Percentiles rank a stretch among this genome's conserved stretches.
phyloP scores from a whole-genome alignment of 1,140 invertebrate genomes.

The Aphidius ervi region DNA sequence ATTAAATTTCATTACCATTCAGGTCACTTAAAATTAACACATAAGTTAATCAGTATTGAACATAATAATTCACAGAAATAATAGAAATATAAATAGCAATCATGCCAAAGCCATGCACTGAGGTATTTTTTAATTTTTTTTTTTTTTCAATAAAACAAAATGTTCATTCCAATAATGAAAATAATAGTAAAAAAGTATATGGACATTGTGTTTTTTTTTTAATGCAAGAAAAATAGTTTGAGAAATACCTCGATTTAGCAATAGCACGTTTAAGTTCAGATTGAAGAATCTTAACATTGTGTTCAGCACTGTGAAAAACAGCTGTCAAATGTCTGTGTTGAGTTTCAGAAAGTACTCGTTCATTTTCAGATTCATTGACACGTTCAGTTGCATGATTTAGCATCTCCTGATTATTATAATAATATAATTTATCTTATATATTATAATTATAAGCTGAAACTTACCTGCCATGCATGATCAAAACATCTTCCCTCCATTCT shows the following conservation, averaged over 20 bases:
- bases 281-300: slow-evolving; percentile 62
- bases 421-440: slow-evolving; percentile 3
- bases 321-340: slow-evolving; percentile 64
- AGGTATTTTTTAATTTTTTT: not conserved
- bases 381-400: slow-evolving; percentile 92
- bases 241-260: slow-evolving; percentile 60
- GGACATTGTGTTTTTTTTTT: not conserved
- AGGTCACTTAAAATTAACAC: not conserved
- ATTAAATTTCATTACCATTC: slow-evolving; percentile 5
- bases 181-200: not conserved
- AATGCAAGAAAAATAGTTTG: slow-evolving; percentile 20
- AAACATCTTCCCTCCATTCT: slow-evolving; percentile 59
- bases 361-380: slow-evolving; percentile 71
- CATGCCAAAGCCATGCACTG: not conserved
- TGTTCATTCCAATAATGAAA: not conserved
- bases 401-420: slow-evolving; percentile 66
- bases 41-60: too few relatives aligned
- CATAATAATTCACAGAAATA: too few relatives aligned
- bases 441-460: not conserved
- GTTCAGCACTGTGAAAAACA: slow-evolving; percentile 62
- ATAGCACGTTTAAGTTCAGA: slow-evolving; percentile 68
- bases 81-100: too few relatives aligned
- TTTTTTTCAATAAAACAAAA: slow-evolving; percentile 5
- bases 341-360: slow-evolving; percentile 65
- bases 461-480: slow-evolving; percentile 87